Evolutionary conservation across 2,888 invertebrate species (phyloP).

Genomic region (Anticlea derivata): DNA sequence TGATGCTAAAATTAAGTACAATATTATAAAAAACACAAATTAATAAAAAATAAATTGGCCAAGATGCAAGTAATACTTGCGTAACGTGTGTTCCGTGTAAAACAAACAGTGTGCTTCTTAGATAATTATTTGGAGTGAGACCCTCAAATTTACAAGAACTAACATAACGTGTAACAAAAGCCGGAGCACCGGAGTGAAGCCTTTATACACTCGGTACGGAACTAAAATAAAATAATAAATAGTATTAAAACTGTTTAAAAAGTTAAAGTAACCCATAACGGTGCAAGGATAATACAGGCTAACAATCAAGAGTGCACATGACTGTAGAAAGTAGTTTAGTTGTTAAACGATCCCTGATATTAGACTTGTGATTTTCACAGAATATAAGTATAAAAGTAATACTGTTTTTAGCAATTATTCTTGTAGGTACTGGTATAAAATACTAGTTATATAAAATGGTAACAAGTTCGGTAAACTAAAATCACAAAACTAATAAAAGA

Average conservation of each 20-base stretch:
- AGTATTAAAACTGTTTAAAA: not conserved
- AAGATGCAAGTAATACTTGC: too few relatives aligned
- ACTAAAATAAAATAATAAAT: conserved; percentile 9
- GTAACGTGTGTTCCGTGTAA: too few relatives aligned
- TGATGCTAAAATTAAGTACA: conserved; percentile 22
- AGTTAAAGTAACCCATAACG: conserved; percentile 4
- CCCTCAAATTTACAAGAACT: too few relatives aligned
- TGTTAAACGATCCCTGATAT: conserved; percentile 35
- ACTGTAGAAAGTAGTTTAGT: conserved; percentile 16
- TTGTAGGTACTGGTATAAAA: conserved; percentile 47
- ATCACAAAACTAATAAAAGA: conserved; percentile 53
- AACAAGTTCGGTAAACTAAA: conserved; percentile 61
- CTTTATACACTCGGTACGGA: too few relatives aligned
- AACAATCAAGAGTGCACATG: conserved; percentile 5
- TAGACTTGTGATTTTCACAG: conserved; percentile 46
- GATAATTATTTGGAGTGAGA: too few relatives aligned
- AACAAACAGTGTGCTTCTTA: too few relatives aligned
- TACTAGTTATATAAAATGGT: conserved; percentile 58
- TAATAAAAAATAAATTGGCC: conserved; percentile 4
- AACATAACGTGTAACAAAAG: too few relatives aligned
- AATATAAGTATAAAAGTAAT: conserved; percentile 57
- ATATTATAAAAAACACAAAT: conserved; percentile 14
- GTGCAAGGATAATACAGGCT: conserved; percentile 4
- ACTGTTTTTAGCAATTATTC: conserved; percentile 54
- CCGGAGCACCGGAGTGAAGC: too few relatives aligned